phyloP scores from a whole-genome alignment of 2,797 vertebrate genomes.

The Nannoperca australis region DNA sequence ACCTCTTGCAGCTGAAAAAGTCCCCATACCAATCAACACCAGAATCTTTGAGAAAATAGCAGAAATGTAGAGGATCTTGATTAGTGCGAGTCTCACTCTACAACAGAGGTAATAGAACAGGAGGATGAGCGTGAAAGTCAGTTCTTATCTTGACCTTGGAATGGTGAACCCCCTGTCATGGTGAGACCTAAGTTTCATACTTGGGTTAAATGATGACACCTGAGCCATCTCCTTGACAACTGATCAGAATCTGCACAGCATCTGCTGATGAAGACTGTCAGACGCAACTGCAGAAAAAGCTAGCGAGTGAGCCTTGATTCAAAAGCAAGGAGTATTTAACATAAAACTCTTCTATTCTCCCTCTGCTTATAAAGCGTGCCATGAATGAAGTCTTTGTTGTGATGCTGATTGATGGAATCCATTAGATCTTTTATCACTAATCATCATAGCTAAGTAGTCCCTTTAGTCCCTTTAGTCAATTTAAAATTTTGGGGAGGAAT shows the following conservation, averaged over 20 bases:
- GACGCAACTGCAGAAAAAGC: neutral
- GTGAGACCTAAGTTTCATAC: no score
- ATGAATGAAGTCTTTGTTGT: constrained; percentile 23
- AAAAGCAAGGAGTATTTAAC: neutral
- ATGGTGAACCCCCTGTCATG: no score
- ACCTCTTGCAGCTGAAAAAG: neutral
- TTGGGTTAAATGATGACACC: neutral
- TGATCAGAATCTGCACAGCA: neutral
- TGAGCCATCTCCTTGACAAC: constrained; percentile 11
- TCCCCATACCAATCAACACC: neutral
- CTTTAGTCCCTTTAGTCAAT: constrained; percentile 35
- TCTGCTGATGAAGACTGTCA: neutral
- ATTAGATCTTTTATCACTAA: constrained; percentile 42
- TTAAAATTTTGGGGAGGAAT: constrained; percentile 39
- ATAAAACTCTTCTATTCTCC: neutral
- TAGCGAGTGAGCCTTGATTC: neutral
- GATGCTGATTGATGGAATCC: constrained; percentile 39
- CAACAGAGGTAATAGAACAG: no score
- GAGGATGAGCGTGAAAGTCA: no score
- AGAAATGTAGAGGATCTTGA: no score
- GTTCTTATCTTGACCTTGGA: no score
- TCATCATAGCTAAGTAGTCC: constrained; percentile 37
- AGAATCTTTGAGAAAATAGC: neutral
- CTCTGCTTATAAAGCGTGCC: neutral
- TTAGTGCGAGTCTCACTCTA: no score